Percentiles rank a stretch among this genome's conserved stretches.
Conservation (phyloP, 1,140 invertebrate genomes). For the Halictus rubicundus region DNA sequence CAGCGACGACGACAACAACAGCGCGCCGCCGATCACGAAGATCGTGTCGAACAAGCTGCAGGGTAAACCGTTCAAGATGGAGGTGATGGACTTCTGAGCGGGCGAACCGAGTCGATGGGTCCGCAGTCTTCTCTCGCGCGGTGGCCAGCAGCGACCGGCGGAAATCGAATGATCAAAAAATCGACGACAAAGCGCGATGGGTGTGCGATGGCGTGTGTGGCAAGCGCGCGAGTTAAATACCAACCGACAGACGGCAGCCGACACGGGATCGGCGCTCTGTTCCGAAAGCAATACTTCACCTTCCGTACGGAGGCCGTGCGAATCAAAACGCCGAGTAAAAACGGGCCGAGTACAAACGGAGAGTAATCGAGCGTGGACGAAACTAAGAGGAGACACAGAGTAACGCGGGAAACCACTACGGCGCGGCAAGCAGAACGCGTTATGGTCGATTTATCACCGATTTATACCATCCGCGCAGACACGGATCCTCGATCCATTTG, state of each 20-base stretch:
- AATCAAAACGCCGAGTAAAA: background rate
- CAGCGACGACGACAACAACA: conserved; percentile 77
- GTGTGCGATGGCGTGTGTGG: background rate
- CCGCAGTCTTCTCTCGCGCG: background rate
- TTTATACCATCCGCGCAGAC: too few relatives aligned
- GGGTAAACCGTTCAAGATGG: conserved; percentile 79
- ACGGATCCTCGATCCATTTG: too few relatives aligned
- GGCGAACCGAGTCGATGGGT: background rate
- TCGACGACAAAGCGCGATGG: conserved; percentile 11
- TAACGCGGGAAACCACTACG: too few relatives aligned
- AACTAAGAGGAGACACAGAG: too few relatives aligned
- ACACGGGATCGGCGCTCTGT: conserved; percentile 12
- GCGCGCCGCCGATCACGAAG: conserved; percentile 67
- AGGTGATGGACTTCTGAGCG: conserved; percentile 78
- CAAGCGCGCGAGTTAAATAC: background rate
- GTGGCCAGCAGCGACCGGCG: background rate
- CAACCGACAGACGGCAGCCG: background rate
- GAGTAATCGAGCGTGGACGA: background rate
- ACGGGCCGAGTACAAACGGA: background rate
- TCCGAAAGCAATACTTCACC: conserved; percentile 33
- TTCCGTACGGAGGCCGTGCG: conserved; percentile 21
- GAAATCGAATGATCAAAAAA: conserved; percentile 3
- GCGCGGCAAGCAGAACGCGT: too few relatives aligned
- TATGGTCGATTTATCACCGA: too few relatives aligned
- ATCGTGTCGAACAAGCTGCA: conserved; percentile 70